Percentiles rank a stretch among this genome's conserved stretches.
These are phyloP conservation scores for Ptychochromis oligacanthus DNA, from an alignment of 2,113 vertebrate genomes.

Conservation along the genomic window DNA sequence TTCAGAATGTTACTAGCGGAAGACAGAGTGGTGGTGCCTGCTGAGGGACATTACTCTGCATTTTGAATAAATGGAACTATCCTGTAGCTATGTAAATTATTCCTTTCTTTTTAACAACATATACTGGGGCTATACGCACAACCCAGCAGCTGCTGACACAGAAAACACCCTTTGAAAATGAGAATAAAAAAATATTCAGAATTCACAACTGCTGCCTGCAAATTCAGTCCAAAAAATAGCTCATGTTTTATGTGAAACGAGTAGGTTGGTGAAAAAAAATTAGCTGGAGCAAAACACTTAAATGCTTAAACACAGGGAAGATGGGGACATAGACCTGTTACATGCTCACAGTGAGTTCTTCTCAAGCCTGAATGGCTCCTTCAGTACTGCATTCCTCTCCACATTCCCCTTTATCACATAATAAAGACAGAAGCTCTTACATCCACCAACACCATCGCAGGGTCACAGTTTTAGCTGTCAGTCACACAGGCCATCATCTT, in stretches of 20 bases:
- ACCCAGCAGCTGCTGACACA: background rate
- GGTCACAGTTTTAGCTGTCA: conserved; percentile 77
- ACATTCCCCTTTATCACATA: conserved; percentile 43
- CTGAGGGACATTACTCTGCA: conserved; percentile 25
- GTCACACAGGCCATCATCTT: conserved; percentile 68
- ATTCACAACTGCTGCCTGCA: background rate
- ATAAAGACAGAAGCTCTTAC: conserved; percentile 74
- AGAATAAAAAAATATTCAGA: background rate
- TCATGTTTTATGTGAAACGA: background rate
- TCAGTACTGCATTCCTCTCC: conserved; percentile 67
- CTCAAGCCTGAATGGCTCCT: conserved; percentile 53
- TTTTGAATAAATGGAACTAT: conserved; percentile 39
- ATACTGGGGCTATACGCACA: conserved; percentile 24
- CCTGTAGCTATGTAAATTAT: conserved; percentile 53
- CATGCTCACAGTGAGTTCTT: conserved; percentile 38
- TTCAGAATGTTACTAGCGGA: conserved; percentile 35
- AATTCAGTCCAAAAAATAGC: background rate
- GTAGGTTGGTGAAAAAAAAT: background rate
- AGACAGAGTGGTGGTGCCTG: background rate
- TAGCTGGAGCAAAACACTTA: background rate
- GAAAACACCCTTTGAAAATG: conserved; percentile 1
- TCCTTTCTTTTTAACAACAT: conserved; percentile 39
- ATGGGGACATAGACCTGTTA: conserved; percentile 44
- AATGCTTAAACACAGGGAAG: background rate
- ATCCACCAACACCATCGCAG: conserved; percentile 64